phyloP scores from a whole-genome alignment of 2,797 vertebrate species.

The Sebastes aleutianus region DNA sequence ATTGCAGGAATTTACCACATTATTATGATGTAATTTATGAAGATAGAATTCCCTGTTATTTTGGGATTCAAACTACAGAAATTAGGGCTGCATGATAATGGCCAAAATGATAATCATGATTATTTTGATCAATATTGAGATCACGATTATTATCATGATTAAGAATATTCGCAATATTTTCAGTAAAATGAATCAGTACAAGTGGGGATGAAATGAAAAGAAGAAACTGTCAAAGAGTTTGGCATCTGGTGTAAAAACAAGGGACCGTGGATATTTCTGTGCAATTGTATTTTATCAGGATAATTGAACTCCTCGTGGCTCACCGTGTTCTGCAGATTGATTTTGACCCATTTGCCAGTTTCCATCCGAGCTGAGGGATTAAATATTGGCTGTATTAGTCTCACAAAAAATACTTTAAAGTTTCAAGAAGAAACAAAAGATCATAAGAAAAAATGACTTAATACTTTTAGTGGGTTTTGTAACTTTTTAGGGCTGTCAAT shows the following conservation, averaged over 20 bases:
- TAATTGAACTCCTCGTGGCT: constrained; percentile 6
- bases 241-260: neutral
- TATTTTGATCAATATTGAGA: too few relatives aligned
- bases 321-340: neutral
- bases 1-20: neutral
- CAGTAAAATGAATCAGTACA: neutral
- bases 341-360: constrained; percentile 7
- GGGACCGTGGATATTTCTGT: neutral
- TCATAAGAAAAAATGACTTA: neutral
- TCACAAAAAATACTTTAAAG: neutral
- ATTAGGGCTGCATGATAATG: rapidly evolving
- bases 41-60: neutral
- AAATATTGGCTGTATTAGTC: neutral
- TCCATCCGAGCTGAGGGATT: neutral
- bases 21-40: neutral
- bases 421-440: neutral
- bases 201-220: neutral
- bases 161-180: neutral
- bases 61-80: neutral
- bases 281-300: constrained; percentile 1
- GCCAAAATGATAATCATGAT: rapidly evolving
- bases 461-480: neutral
- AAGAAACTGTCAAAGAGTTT: neutral
- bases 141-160: too few relatives aligned
- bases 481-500: too few relatives aligned